phyloP scores from a whole-genome alignment of 2,113 vertebrate species.

The Chroicocephalus ridibundus region DNA sequence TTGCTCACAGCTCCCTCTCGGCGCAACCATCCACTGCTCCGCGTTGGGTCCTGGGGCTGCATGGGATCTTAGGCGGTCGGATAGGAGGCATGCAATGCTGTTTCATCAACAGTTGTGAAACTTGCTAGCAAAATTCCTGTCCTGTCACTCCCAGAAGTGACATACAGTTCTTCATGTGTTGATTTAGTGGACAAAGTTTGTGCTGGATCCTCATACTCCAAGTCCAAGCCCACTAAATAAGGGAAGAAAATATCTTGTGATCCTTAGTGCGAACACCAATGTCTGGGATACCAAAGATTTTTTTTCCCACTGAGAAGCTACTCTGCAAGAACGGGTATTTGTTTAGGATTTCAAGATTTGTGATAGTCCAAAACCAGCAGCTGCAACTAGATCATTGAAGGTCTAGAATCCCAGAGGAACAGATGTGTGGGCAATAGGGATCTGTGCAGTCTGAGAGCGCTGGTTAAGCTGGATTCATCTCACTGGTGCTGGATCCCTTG shows the following conservation, averaged over 20 bases:
- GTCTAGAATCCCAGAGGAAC: not conserved
- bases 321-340: not conserved
- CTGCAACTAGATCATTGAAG: not conserved
- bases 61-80: fast-evolving
- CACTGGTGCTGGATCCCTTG: not conserved
- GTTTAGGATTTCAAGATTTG: not conserved
- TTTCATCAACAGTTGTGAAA: not conserved
- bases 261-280: not conserved
- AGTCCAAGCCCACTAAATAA: not conserved
- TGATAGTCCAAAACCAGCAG: not conserved
- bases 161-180: not conserved
- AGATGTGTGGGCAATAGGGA: not conserved
- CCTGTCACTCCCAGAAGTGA: not conserved
- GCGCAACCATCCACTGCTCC: not conserved
- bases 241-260: not conserved
- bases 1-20: not conserved
- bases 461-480: not conserved
- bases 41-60: not conserved
- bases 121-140: fast-evolving
- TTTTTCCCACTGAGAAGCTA: not conserved
- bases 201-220: not conserved
- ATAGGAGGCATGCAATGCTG: not conserved
- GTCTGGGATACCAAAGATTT: not conserved
- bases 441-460: too few relatives aligned
- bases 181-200: not conserved